Conservation (phyloP, 1,140 invertebrate genomes). For the Drosophila suzukii region DNA sequence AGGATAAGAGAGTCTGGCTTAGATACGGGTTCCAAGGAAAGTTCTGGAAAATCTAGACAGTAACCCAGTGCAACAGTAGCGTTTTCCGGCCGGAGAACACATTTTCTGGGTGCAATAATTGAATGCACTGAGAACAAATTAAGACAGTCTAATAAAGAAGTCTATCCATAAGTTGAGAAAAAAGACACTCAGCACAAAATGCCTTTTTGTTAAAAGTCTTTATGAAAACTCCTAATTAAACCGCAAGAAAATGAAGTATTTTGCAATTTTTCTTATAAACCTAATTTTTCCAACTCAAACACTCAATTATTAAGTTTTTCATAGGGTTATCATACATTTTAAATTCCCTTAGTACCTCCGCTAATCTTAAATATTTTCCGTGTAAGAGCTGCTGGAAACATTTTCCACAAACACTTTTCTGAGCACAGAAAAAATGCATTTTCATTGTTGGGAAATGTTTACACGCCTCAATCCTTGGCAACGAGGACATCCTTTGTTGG, state of each 20-base stretch:
- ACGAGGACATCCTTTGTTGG: constrained; percentile 63
- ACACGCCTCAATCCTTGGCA: constrained; percentile 52
- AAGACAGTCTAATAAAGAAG: neutral
- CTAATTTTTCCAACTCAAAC: too few species aligned
- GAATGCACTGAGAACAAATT: neutral
- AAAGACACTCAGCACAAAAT: neutral
- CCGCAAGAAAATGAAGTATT: too few species aligned
- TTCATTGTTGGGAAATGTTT: constrained; percentile 59
- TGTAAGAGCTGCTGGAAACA: constrained; percentile 7
- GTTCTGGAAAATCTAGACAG: constrained; percentile 4
- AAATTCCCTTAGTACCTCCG: neutral
- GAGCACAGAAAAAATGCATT: constrained; percentile 40
- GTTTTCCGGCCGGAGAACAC: neutral
- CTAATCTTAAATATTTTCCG: neutral
- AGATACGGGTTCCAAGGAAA: constrained; percentile 11
- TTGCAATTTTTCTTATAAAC: too few species aligned
- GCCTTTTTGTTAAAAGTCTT: neutral
- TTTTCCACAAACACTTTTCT: constrained; percentile 8
- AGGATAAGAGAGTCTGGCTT: constrained; percentile 4
- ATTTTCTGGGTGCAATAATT: neutral
- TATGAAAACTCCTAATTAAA: too few species aligned
- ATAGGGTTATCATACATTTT: neutral
- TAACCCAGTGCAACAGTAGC: constrained; percentile 7
- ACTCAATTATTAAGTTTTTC: too few species aligned
- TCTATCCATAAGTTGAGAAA: neutral